These are phyloP conservation scores for Agriotes lineatus DNA, from an alignment of 2,888 invertebrate species.

Conservation along the genomic window DNA sequence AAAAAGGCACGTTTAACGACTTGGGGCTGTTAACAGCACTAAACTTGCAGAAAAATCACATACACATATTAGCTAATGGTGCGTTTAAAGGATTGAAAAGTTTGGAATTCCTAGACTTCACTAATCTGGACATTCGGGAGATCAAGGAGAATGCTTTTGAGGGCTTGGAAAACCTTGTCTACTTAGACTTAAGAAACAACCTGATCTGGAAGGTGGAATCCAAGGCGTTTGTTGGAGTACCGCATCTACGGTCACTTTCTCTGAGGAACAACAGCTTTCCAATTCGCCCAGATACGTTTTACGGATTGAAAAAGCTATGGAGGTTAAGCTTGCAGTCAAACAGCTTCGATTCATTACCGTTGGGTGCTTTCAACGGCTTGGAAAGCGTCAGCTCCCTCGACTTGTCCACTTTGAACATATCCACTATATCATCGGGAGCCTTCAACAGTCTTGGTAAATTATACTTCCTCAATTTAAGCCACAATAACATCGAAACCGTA, in stretches of 20 bases:
- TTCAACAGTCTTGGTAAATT: conserved; percentile 19
- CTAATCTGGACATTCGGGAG: background rate
- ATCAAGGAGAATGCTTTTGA: conserved; percentile 10
- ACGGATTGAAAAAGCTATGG: conserved; percentile 8
- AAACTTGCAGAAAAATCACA: conserved; percentile 15
- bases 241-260: background rate
- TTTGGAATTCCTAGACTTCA: conserved; percentile 3
- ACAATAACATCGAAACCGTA: conserved; percentile 23
- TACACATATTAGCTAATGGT: conserved; percentile 2
- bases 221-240: conserved; percentile 1
- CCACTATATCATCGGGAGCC: background rate
- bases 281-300: conserved; percentile 3
- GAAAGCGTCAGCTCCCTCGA: background rate
- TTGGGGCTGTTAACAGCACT: conserved; percentile 8
- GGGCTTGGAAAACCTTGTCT: background rate
- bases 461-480: conserved; percentile 26
- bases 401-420: conserved; percentile 8
- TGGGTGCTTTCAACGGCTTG: conserved; percentile 24
- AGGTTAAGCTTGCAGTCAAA: background rate
- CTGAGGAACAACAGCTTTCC: conserved; percentile 12
- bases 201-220: conserved; percentile 11
- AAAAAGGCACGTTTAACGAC: conserved; percentile 10
- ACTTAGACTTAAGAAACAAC: conserved; percentile 11
- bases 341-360: background rate
- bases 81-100: conserved; percentile 12